Conservation (phyloP, 2,797 vertebrate genomes). For the Falco novaeseelandiae region DNA sequence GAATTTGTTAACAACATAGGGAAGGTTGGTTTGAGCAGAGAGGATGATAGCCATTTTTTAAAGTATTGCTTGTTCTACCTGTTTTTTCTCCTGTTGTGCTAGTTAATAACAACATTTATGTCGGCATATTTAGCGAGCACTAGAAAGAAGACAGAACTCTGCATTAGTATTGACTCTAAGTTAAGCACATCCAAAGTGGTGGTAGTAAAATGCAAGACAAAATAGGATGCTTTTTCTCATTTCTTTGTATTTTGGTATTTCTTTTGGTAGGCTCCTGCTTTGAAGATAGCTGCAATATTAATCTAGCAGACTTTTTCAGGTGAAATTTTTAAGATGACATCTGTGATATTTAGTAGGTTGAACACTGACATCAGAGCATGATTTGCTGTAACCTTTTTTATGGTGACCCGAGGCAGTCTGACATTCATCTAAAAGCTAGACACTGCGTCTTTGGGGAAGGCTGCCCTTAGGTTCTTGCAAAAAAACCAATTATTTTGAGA, state of each 20-base stretch:
- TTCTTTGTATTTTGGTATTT: background rate
- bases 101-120: background rate
- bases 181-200: background rate
- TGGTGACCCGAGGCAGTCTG: background rate
- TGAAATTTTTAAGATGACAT: background rate
- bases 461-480: background rate
- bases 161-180: background rate
- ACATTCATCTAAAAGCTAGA: background rate
- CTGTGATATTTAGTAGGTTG: background rate
- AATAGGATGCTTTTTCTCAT: background rate
- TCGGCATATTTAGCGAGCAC: background rate
- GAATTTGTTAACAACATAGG: background rate
- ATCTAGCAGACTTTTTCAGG: background rate
- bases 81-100: background rate
- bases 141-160: background rate
- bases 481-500: background rate
- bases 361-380: background rate
- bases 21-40: background rate
- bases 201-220: background rate
- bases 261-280: background rate
- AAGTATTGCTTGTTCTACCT: background rate
- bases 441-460: background rate
- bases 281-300: background rate
- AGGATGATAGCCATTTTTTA: background rate
- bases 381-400: background rate